Evolutionary conservation across 2,888 invertebrate genomes (phyloP), one percentile per base, ranked within the genome.

Genomic region (Chesias legatella): DNA sequence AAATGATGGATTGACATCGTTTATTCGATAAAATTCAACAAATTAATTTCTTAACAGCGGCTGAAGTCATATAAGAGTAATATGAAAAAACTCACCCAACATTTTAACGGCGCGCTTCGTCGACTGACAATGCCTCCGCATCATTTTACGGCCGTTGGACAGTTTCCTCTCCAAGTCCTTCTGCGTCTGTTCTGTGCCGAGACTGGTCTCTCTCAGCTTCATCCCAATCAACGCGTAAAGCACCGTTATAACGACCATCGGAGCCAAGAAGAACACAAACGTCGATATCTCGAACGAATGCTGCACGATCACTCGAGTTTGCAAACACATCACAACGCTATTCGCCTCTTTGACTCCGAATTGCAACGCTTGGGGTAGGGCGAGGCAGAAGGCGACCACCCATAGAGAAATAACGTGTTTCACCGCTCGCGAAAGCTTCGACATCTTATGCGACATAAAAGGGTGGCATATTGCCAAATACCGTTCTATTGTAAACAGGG

Each of bases 331-430:
- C 1, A 63, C 63, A 6, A 88, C 82, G 3, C 83, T 83, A 1
- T 56, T 66, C 43, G 75, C 63, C n/a, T 65, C 58, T 40, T 74
- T 62, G 56, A 90, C 60, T 33, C 90, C 78, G 56, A 90, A 74
- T 21, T 81, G 70, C 25, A 88, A 60, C 6, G 82, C 94, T 67
- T 94, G 94, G 0, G 95, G 95, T 27, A 94, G 79, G 0, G 95
- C 95, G 60, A 94, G 78, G 47, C 91, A 86, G 53, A 96, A 77
- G 0, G 96, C 93, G 0, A 92, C 80, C 34, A 94, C 67, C 98
- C 98, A 98, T 49, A 97, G 91, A 26, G 91, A 79, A 10, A 95
- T 73, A 25, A 98, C 94, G 58, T 95, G 92, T 67, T 94, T 94
- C 39, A 95, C 89, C 6, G 95, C 97, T 20, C 98, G 89, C 8